phyloP scores from a whole-genome alignment of 2,113 vertebrate species.

The Embiotoca jacksoni region DNA sequence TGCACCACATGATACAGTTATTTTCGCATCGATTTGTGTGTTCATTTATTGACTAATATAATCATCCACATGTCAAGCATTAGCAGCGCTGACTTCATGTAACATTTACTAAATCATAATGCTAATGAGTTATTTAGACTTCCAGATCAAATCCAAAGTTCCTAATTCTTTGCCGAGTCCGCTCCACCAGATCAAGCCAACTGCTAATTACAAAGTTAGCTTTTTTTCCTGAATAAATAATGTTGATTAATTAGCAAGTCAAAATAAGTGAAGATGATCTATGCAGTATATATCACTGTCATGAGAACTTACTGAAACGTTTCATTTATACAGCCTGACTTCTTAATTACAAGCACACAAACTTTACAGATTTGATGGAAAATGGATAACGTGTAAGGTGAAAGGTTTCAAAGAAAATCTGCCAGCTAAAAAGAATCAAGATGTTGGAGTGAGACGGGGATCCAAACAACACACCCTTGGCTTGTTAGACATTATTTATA shows the following conservation, averaged over 20 bases:
- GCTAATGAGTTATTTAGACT: conserved; percentile 75
- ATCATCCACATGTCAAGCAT: conserved; percentile 57
- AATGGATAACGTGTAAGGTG: conserved; percentile 73
- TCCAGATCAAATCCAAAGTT: conserved; percentile 66
- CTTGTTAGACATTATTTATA: conserved; percentile 28
- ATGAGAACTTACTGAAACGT: conserved; percentile 76
- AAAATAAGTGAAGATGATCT: conserved; percentile 84
- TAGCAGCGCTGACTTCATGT: conserved; percentile 59
- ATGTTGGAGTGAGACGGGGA: conserved; percentile 12
- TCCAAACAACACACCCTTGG: conserved; percentile 9
- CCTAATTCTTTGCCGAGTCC: conserved; percentile 64
- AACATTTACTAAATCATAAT: conserved; percentile 67
- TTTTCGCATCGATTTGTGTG: conserved; percentile 54
- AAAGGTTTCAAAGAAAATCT: conserved; percentile 60
- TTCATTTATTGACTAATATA: conserved; percentile 68
- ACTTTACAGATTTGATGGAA: conserved; percentile 72
- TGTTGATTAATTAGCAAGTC: conserved; percentile 87
- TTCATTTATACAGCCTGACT: conserved; percentile 80
- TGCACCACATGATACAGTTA: conserved; percentile 18
- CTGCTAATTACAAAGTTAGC: conserved; percentile 81
- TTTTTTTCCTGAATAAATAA: conserved; percentile 83
- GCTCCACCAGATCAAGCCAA: conserved; percentile 75
- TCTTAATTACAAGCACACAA: conserved; percentile 80
- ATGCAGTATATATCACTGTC: conserved; percentile 85
- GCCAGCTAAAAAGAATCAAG: conserved; percentile 40